Percentiles rank a stretch among this genome's conserved stretches.
Conservation (phyloP, 2,113 vertebrate genomes). For the Paracanthobrama guichenoti region DNA sequence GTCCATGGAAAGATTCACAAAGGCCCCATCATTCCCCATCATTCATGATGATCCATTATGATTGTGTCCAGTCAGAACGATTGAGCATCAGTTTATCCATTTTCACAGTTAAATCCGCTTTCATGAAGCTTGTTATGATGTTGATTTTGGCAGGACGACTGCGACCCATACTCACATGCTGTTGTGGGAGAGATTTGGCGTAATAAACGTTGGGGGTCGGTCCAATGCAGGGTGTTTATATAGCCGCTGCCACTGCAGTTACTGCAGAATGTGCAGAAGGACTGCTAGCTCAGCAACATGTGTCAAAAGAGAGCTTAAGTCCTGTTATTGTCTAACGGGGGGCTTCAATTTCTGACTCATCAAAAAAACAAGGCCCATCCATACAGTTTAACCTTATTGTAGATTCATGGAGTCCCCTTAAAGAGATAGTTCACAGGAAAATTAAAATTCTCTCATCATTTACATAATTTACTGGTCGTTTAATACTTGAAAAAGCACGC, state of each 20-base stretch:
- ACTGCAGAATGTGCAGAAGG: slow-evolving; percentile 65
- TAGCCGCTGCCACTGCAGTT: slow-evolving; percentile 65
- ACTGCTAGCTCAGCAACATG: slow-evolving; percentile 78
- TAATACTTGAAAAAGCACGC: no score
- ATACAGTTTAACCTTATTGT: not conserved
- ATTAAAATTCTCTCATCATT: no score
- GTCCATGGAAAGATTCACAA: slow-evolving; percentile 32
- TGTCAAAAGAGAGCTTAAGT: slow-evolving; percentile 75
- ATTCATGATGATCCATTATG: not conserved
- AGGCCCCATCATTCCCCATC: not conserved
- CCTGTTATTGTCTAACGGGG: slow-evolving; percentile 68
- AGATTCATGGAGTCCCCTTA: no score
- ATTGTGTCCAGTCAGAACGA: not conserved
- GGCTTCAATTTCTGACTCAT: slow-evolving; percentile 74
- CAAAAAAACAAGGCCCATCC: slow-evolving; percentile 54
- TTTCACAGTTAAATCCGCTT: slow-evolving; percentile 24
- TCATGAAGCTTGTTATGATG: not conserved
- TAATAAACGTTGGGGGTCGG: slow-evolving; percentile 70
- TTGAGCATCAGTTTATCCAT: slow-evolving; percentile 1
- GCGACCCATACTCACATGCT: slow-evolving; percentile 75
- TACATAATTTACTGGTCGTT: no score
- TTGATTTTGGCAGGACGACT: not conserved
- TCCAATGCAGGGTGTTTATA: slow-evolving; percentile 68
- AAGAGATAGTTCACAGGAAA: no score
- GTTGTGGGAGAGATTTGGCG: slow-evolving; percentile 75